Conservation (phyloP, 2,888 invertebrate species). For the Ecliptopera silaceata region DNA sequence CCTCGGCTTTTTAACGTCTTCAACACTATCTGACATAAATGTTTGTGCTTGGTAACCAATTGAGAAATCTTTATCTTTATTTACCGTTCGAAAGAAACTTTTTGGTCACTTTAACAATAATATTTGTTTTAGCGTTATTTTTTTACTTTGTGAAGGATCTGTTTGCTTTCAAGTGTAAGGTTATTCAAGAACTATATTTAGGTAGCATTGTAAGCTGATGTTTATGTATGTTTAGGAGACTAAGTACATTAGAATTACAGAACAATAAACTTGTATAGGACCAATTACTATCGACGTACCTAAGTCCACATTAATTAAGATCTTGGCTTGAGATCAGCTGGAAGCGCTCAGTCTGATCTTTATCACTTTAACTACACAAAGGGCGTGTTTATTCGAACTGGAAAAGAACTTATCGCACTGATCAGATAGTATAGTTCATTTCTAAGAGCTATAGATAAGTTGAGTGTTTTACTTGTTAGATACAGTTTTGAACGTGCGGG, state of each 20-base stretch:
- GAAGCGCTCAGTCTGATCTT: slow-evolving; percentile 22
- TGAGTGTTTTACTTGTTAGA: not conserved
- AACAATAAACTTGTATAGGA: slow-evolving; percentile 13
- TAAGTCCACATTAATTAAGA: slow-evolving; percentile 31
- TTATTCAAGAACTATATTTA: slow-evolving; percentile 1
- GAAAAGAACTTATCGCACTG: not conserved
- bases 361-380: slow-evolving; percentile 10
- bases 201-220: too few species aligned
- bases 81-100: slow-evolving; percentile 48
- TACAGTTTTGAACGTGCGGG: not conserved
- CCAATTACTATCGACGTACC: slow-evolving; percentile 27
- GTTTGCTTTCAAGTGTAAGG: slow-evolving; percentile 18
- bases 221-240: not conserved
- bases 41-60: slow-evolving; percentile 58
- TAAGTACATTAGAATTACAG: slow-evolving; percentile 5
- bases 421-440: not conserved
- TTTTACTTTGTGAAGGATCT: slow-evolving; percentile 20
- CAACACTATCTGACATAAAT: slow-evolving; percentile 55
- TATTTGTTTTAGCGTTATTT: slow-evolving; percentile 37
- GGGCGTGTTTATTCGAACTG: not conserved
- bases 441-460: not conserved
- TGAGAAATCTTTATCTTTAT: slow-evolving; percentile 58
- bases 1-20: slow-evolving; percentile 71
- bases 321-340: slow-evolving; percentile 27
- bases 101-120: slow-evolving; percentile 36